These are phyloP conservation scores for Limnephilus auricula DNA, from an alignment of 2,888 invertebrate genomes.

Conservation along the genomic window DNA sequence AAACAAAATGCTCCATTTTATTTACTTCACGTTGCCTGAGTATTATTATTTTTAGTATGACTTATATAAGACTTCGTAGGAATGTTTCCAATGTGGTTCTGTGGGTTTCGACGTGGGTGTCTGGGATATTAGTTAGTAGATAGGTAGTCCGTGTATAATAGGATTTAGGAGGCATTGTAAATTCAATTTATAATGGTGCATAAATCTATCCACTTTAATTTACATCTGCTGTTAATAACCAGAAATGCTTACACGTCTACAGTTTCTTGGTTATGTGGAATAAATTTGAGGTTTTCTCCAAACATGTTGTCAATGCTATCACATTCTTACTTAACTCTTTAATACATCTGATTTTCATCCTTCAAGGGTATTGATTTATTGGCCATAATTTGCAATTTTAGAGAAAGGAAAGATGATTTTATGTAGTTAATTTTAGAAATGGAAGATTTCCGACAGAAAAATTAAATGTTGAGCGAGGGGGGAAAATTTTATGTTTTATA, in stretches of 20 bases:
- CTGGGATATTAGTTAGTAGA: not conserved
- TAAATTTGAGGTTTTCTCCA: not conserved
- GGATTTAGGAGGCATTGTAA: conserved; percentile 2
- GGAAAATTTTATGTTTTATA: too few species aligned
- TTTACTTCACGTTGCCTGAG: not conserved
- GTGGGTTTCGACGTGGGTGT: not conserved
- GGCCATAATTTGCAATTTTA: too few species aligned
- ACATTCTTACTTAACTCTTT: too few species aligned
- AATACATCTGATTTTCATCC: too few species aligned
- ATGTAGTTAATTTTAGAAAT: too few species aligned
- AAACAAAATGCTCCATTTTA: not conserved
- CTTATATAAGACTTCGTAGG: not conserved
- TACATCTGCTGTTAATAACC: not conserved
- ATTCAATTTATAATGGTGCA: not conserved
- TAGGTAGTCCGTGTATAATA: not conserved
- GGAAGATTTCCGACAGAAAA: too few species aligned
- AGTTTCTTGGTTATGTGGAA: not conserved
- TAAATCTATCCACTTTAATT: not conserved
- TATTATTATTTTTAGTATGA: not conserved
- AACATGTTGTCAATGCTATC: not conserved
- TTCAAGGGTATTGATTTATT: too few species aligned
- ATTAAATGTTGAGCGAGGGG: too few species aligned
- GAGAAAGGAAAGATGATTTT: too few species aligned
- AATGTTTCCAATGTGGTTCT: not conserved
- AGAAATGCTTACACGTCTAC: not conserved